A percentile compares a stretch with the other conserved stretches of the same genome.
Conservation (phyloP, 2,888 invertebrate species). For the Perdita meconis region DNA sequence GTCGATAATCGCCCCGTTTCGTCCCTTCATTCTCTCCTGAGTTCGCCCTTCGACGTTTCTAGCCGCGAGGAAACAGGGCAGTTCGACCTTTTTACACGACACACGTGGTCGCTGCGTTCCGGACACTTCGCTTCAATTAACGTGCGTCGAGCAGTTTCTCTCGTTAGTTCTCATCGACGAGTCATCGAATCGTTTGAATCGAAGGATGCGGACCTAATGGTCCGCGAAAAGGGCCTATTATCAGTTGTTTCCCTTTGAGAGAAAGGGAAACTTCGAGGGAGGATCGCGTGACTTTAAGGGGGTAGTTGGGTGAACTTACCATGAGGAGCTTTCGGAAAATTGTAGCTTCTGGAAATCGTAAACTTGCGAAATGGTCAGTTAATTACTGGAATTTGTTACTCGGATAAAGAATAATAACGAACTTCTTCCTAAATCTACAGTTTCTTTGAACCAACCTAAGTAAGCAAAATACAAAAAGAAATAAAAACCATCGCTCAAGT, state of each 20-base stretch:
- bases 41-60: slow-evolving; percentile 10
- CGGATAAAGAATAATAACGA: no score
- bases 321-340: no score
- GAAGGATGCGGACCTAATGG: slow-evolving; percentile 40
- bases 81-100: slow-evolving; percentile 59
- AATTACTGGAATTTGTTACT: no score
- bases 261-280: background rate
- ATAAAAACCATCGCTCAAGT: no score
- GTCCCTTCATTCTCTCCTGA: background rate
- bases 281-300: slow-evolving; percentile 12
- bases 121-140: slow-evolving; percentile 34
- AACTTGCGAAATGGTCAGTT: no score
- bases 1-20: slow-evolving; percentile 58
- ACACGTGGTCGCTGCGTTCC: slow-evolving; percentile 38
- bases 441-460: no score
- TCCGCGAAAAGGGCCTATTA: slow-evolving; percentile 59
- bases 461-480: no score
- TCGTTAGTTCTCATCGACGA: slow-evolving; percentile 46
- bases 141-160: slow-evolving; percentile 51
- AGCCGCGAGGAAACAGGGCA: slow-evolving; percentile 49
- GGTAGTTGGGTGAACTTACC: slow-evolving; percentile 5
- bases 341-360: no score
- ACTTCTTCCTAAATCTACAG: no score
- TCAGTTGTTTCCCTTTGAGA: no score
- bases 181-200: slow-evolving; percentile 40